These are phyloP conservation scores for Rhingia campestris DNA, from an alignment of 2,888 invertebrate genomes.

Conservation along the genomic window DNA sequence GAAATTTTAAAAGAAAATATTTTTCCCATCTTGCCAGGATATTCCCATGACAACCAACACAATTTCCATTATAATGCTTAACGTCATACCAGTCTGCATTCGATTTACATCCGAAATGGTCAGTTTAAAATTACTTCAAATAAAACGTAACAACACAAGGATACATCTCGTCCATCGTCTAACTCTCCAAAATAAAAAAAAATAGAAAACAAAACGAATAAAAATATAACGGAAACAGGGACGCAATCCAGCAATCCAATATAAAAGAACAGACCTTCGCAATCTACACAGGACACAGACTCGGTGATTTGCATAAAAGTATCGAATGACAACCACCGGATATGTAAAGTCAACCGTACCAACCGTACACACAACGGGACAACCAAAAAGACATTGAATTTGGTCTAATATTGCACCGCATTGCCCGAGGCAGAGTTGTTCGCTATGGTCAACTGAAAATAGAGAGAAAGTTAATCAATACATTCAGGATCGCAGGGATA, in stretches of 20 bases:
- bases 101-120: slow-evolving; percentile 54
- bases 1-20: slow-evolving; percentile 35
- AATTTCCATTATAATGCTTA: slow-evolving; percentile 63
- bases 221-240: slow-evolving; percentile 37
- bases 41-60: slow-evolving; percentile 44
- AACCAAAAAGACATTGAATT: slow-evolving; percentile 60
- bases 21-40: slow-evolving; percentile 42
- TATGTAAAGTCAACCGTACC: slow-evolving; percentile 65
- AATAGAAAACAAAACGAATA: background rate
- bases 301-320: slow-evolving; percentile 71
- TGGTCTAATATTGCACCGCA: slow-evolving; percentile 64
- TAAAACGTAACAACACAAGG: slow-evolving; percentile 39
- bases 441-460: slow-evolving; percentile 56
- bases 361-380: slow-evolving; percentile 16
- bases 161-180: slow-evolving; percentile 9
- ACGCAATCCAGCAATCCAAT: slow-evolving; percentile 57
- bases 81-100: slow-evolving; percentile 59
- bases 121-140: slow-evolving; percentile 59
- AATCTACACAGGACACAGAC: slow-evolving; percentile 55
- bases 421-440: slow-evolving; percentile 43
- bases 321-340: slow-evolving; percentile 68
- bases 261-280: slow-evolving; percentile 49
- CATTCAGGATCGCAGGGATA: slow-evolving; percentile 66
- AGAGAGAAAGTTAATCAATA: slow-evolving; percentile 63
- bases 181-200: background rate